Percentiles rank a stretch among this genome's conserved stretches.
Evolutionary conservation across 2,888 invertebrate genomes (phyloP).

Genomic region (Aricia artaxerxes): DNA sequence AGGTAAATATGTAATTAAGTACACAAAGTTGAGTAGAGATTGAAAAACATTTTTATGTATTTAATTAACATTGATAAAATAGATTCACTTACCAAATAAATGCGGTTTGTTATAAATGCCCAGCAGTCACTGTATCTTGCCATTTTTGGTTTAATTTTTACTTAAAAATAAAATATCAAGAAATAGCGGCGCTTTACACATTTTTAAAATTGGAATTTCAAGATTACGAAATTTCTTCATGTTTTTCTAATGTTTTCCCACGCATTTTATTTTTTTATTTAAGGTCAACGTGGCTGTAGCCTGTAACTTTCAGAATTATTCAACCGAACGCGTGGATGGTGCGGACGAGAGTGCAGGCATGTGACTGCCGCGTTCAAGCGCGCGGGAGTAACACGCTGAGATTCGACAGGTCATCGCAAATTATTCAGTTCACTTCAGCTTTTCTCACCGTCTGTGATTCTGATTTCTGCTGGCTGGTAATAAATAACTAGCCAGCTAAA

Average conservation of each 20-base stretch:
- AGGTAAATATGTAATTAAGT: background rate
- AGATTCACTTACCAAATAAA: constrained; percentile 62
- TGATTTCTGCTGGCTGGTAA: background rate
- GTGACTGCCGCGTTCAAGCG: constrained; percentile 52
- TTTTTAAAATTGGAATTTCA: constrained; percentile 32
- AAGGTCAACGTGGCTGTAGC: constrained; percentile 3
- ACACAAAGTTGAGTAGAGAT: too few species aligned
- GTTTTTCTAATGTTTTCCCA: constrained; percentile 38
- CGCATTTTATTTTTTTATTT: constrained; percentile 38
- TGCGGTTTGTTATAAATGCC: constrained; percentile 55
- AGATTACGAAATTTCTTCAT: constrained; percentile 37
- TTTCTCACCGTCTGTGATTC: background rate
- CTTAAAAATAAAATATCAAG: constrained; percentile 19
- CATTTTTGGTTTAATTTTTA: constrained; percentile 41
- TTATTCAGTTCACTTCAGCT: constrained; percentile 37
- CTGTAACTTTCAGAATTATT: background rate
- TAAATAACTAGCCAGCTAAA: too few species aligned
- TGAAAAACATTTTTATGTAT: constrained; percentile 1
- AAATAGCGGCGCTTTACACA: background rate
- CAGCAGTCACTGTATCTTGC: constrained; percentile 50
- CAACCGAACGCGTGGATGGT: constrained; percentile 39
- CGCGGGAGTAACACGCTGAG: constrained; percentile 47
- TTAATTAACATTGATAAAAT: background rate
- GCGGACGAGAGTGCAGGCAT: constrained; percentile 46
- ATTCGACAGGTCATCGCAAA: constrained; percentile 51